Conservation (phyloP, 2,113 vertebrate genomes). For the Camarhynchus parvulus region DNA sequence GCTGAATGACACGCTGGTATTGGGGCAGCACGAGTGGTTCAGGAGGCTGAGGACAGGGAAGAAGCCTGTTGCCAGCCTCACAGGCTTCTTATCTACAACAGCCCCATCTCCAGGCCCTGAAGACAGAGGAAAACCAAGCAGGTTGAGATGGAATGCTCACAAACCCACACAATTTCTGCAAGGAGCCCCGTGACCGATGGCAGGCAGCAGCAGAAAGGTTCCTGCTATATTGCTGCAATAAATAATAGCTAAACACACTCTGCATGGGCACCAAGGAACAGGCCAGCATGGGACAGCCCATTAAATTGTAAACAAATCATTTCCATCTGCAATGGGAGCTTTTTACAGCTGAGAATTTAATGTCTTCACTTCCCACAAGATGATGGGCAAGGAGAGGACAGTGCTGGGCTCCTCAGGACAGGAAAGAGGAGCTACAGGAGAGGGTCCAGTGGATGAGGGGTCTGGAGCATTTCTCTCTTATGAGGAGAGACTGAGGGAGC, state of each 20-base stretch:
- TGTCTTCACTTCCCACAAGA: not conserved
- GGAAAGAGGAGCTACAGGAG: not conserved
- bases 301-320: not conserved
- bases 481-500: not conserved
- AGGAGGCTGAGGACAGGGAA: conserved; percentile 91
- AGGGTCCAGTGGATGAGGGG: not conserved
- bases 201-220: not conserved
- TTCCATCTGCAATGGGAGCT: not conserved
- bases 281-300: not conserved
- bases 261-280: not conserved
- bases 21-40: conserved; percentile 94
- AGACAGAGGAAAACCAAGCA: not conserved
- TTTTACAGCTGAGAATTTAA: not conserved
- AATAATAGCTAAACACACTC: not conserved
- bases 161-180: not conserved
- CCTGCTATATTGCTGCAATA: not conserved
- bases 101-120: conserved; percentile 61
- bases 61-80: conserved; percentile 87
- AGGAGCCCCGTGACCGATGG: rapidly evolving
- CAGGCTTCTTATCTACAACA: conserved; percentile 77
- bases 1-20: conserved; percentile 85
- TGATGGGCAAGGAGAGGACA: not conserved
- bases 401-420: not conserved
- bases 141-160: not conserved
- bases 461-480: not conserved